Evolutionary conservation across 2,888 invertebrate species (phyloP).

Genomic region (Slavum lentiscoides): DNA sequence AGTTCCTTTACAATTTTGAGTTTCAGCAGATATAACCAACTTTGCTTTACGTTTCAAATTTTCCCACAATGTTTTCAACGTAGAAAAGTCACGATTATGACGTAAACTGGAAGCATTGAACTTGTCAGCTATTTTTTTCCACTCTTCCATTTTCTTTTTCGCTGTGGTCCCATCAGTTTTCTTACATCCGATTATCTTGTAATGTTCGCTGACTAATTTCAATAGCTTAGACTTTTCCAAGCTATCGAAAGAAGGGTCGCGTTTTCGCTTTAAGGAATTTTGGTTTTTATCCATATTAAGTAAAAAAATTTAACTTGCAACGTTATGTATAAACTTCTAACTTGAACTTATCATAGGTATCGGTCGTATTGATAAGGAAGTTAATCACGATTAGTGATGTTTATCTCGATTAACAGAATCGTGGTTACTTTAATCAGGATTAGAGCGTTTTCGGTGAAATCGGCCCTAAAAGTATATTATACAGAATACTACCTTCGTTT

Average conservation of each 20-base stretch:
- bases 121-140: not conserved
- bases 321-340: not conserved
- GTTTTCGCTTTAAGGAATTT: not conserved
- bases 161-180: not conserved
- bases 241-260: not conserved
- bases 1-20: not conserved
- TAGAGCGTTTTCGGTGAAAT: not conserved
- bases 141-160: not conserved
- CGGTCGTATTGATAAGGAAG: not conserved
- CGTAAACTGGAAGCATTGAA: not conserved
- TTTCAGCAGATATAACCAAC: not conserved
- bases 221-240: not conserved
- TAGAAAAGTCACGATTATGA: not conserved
- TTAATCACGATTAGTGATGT: too few species aligned
- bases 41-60: not conserved
- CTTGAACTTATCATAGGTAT: not conserved
- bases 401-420: not conserved
- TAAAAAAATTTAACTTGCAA: not conserved
- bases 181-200: not conserved
- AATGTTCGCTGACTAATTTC: not conserved
- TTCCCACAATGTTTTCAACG: not conserved
- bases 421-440: not conserved
- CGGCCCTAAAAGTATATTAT: not conserved
- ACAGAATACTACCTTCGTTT: too few species aligned
- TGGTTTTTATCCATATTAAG: not conserved